Base-by-base conservation (phyloP, 2,888 invertebrate species). In the Cheiracanthium punctorium region DNA sequence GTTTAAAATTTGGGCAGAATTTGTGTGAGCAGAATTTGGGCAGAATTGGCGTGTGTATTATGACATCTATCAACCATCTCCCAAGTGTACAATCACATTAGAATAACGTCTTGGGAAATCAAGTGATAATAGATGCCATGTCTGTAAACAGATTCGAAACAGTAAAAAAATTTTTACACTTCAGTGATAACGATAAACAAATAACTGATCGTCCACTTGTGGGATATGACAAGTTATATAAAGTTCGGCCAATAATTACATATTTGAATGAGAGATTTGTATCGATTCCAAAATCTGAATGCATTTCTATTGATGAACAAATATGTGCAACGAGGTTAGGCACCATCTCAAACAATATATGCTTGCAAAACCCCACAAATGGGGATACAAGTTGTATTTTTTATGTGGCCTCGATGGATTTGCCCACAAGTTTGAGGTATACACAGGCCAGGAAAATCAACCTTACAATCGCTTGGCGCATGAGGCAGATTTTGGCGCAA, bases 321-420 rank as follows among this genome's bases (percentile, higher is more conserved):
- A 52, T 58, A 8, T 52, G 32, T 48, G 29, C 74, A 24, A 72
- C 72, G 8, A 72, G 43, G 37, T n/a, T 12, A 33, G 7, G 10
- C 52, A 48, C 8, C 30, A 33, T 74, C 20, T 74, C 12, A 74
- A 74, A 52, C 74, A 74, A 30, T 74, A 58, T 48, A 29, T 64
- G 41, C 65, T 20, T 28, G 30, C 24, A 14, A 75, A 75, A 64
- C 75, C 64, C 64, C 58, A 75, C 20, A 75, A 75, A 75, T 75
- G 75, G 24, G 58, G 75, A 2, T 75, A 58, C n/a, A 75, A 75
- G 24, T 28, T 75, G 28, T 74, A 58, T 64, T 43, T 33, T n/a
- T 29, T 75, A 17, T 64, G 75, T 64, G 24, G 29, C 8, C 43
- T 75, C 8, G 29, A 29, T 41, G 75, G 75, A 64, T 64, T 43